Evolutionary conservation across 2,113 vertebrate species (phyloP).

Genomic region (Sakesphorus luctuosus): DNA sequence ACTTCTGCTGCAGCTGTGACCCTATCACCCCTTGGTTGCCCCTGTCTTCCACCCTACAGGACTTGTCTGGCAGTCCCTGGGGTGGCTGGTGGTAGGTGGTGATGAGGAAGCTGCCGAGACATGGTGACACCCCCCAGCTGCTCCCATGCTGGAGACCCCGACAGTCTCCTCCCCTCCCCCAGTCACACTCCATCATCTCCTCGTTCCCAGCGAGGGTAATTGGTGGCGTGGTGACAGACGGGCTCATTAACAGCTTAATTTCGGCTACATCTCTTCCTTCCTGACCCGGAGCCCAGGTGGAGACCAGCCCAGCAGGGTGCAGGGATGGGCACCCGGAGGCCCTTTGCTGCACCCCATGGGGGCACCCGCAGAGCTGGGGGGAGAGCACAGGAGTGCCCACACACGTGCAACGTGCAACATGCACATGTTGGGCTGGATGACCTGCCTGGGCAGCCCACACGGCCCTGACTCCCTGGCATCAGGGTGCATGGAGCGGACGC

Average conservation of each 20-base stretch:
- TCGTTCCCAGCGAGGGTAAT: conserved; percentile 27
- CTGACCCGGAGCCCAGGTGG: background rate
- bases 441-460: fast-evolving
- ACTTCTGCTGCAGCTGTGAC: background rate
- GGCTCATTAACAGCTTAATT: conserved; percentile 79
- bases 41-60: background rate
- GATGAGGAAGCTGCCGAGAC: background rate
- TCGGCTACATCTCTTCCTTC: conserved; percentile 35
- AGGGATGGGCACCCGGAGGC: background rate
- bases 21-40: background rate
- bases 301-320: background rate
- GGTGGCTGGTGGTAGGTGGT: fast-evolving
- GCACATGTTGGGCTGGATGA: background rate
- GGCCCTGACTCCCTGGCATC: fast-evolving
- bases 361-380: fast-evolving
- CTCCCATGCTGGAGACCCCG: background rate
- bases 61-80: fast-evolving
- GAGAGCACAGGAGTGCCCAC: too few species aligned
- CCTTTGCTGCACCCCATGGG: background rate
- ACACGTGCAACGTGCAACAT: fast-evolving
- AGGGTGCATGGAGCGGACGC: fast-evolving
- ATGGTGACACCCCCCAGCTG: background rate
- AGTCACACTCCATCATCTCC: conserved; percentile 50
- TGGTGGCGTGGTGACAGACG: conserved; percentile 71
- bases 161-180: background rate